phyloP scores from a whole-genome alignment of 2,888 invertebrate species.

The Nemotelus pantherinus region DNA sequence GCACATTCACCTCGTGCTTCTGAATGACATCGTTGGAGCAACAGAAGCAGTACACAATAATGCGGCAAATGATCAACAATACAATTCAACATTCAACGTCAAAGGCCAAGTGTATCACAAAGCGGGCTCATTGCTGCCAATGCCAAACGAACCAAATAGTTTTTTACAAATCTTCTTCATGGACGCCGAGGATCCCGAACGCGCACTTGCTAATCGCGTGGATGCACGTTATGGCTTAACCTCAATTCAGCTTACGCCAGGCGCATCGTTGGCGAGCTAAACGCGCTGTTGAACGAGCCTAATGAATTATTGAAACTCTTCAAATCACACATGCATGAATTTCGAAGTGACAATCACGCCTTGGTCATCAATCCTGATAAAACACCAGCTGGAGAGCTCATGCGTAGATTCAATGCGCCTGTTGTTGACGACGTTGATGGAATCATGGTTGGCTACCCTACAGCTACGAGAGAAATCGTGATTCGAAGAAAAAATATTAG shows the following conservation, averaged over 20 bases:
- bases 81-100: conserved; percentile 44
- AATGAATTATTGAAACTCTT: conserved; percentile 57
- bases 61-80: conserved; percentile 47
- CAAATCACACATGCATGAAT: conserved; percentile 57
- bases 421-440: conserved; percentile 56
- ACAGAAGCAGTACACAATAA: conserved; percentile 44
- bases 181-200: conserved; percentile 51
- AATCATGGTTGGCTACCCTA: conserved; percentile 55
- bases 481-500: conserved; percentile 53
- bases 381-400: conserved; percentile 47
- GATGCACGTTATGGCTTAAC: background rate
- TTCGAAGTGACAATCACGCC: conserved; percentile 55
- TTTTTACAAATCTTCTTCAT: conserved; percentile 55
- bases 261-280: conserved; percentile 53
- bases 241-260: conserved; percentile 51
- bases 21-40: conserved; percentile 53
- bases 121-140: conserved; percentile 44
- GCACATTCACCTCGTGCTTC: conserved; percentile 55
- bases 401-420: conserved; percentile 60
- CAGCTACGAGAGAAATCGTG: conserved; percentile 52
- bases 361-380: conserved; percentile 54
- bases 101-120: conserved; percentile 21
- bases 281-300: conserved; percentile 55
- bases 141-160: conserved; percentile 49
- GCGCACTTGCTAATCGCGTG: background rate